phyloP scores from a whole-genome alignment of 2,888 invertebrate species.

The Zonitis immaculata region DNA sequence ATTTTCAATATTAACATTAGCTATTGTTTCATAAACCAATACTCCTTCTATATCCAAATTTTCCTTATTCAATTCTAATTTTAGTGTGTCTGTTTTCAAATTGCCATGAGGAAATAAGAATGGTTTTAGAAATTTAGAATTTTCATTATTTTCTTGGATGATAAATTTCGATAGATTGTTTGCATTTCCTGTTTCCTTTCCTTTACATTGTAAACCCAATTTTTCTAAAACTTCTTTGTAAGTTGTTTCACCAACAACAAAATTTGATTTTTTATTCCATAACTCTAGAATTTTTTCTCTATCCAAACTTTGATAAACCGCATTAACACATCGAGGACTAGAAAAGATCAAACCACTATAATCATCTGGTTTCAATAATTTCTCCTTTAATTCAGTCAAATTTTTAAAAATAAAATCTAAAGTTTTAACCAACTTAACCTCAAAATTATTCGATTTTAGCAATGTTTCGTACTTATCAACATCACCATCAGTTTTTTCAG shows the following conservation, averaged over 20 bases:
- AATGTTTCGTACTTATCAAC: constrained; percentile 50
- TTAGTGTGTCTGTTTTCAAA: constrained; percentile 52
- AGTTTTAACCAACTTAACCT: constrained; percentile 51
- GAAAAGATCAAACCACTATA: constrained; percentile 55
- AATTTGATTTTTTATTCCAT: constrained; percentile 35
- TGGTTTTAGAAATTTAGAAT: constrained; percentile 42
- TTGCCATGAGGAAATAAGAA: constrained; percentile 57
- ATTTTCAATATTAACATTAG: constrained; percentile 48
- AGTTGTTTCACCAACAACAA: constrained; percentile 54
- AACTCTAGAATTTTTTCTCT: constrained; percentile 19
- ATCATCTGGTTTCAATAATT: constrained; percentile 46
- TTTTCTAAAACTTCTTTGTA: constrained; percentile 47
- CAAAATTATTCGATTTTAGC: constrained; percentile 48
- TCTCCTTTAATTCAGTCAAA: constrained; percentile 45
- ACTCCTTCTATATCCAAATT: constrained; percentile 49
- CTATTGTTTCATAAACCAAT: constrained; percentile 54
- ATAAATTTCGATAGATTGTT: constrained; percentile 51
- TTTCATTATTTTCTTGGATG: constrained; percentile 43
- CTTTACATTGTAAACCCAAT: constrained; percentile 50
- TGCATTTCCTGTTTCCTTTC: constrained; percentile 55
- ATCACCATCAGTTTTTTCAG: constrained; percentile 32
- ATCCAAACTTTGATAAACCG: constrained; percentile 47
- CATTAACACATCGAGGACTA: constrained; percentile 55
- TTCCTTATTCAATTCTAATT: constrained; percentile 45
- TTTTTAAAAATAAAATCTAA: constrained; percentile 53